Percentiles rank a stretch among this genome's conserved stretches.
phyloP scores from a whole-genome alignment of 2,888 invertebrate genomes.

The Prenolepis imparis region DNA sequence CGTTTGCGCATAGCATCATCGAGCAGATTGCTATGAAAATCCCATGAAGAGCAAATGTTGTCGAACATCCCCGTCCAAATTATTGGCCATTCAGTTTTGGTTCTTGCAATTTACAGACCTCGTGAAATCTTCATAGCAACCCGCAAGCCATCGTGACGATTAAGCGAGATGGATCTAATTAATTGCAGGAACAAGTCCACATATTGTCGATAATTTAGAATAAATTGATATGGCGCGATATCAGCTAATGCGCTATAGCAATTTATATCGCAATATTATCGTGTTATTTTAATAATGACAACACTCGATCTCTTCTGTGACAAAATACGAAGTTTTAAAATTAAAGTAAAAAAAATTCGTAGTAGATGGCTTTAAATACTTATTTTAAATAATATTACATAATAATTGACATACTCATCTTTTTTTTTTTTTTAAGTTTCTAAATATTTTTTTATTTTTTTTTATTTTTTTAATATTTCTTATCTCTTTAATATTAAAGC shows the following conservation, averaged over 20 bases:
- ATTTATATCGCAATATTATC: neutral
- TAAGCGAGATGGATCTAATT: slow-evolving; percentile 24
- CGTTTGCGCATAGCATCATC: slow-evolving; percentile 62
- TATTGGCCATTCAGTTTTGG: neutral
- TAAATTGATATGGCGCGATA: neutral
- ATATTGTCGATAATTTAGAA: slow-evolving; percentile 26
- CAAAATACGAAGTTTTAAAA: neutral
- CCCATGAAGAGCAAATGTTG: neutral
- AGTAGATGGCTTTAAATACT: neutral
- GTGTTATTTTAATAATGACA: slow-evolving; percentile 18
- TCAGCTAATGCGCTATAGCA: neutral
- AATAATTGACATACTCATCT: neutral
- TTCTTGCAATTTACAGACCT: neutral
- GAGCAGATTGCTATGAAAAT: slow-evolving; percentile 8
- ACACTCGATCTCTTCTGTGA: neutral
- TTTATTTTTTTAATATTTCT: too few relatives aligned
- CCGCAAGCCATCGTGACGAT: slow-evolving; percentile 25
- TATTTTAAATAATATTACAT: neutral
- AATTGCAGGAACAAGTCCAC: slow-evolving; percentile 22
- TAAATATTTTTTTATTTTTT: too few relatives aligned
- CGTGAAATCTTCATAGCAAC: slow-evolving; percentile 28
- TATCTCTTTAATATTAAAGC: neutral
- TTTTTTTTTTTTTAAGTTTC: neutral
- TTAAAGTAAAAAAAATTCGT: neutral
- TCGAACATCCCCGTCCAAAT: neutral